These are phyloP conservation scores for Pogonophryne albipinna DNA, from an alignment of 2,797 vertebrate genomes.

Conservation along the genomic window DNA sequence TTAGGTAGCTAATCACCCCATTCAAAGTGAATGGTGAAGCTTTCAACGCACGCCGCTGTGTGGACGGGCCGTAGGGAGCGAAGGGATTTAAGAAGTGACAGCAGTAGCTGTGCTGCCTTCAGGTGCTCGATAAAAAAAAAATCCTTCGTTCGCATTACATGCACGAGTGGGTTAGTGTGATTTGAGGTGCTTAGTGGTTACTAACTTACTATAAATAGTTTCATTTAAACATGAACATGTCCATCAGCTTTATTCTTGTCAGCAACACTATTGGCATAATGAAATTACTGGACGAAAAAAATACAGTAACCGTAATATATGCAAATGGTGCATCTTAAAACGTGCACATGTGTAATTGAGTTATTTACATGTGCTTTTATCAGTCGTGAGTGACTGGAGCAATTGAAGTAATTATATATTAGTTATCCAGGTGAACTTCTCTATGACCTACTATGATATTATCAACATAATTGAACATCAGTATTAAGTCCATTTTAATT, in stretches of 20 bases:
- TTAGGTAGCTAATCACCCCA: neutral
- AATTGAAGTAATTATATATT: neutral
- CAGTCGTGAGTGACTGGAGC: neutral
- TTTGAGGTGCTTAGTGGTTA: neutral
- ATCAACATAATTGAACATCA: neutral
- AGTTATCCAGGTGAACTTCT: neutral
- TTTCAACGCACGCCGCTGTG: no score
- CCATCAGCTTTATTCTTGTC: neutral
- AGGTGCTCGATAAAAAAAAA: conserved; percentile 24
- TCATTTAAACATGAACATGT: neutral
- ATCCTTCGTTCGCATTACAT: neutral
- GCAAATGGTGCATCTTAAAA: neutral
- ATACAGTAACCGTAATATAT: neutral
- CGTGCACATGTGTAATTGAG: neutral
- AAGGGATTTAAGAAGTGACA: conserved; percentile 22
- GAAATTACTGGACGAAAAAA: neutral
- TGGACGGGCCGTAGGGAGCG: neutral
- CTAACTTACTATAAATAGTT: no score
- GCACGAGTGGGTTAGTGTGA: neutral
- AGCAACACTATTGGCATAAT: neutral
- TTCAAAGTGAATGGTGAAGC: no score
- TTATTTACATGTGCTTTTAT: neutral
- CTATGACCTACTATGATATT: neutral
- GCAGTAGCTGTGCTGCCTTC: conserved; percentile 41
- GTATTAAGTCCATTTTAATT: no score